Evolutionary conservation across 2,113 vertebrate genomes (phyloP).

Genomic region (Mobula birostris): DNA sequence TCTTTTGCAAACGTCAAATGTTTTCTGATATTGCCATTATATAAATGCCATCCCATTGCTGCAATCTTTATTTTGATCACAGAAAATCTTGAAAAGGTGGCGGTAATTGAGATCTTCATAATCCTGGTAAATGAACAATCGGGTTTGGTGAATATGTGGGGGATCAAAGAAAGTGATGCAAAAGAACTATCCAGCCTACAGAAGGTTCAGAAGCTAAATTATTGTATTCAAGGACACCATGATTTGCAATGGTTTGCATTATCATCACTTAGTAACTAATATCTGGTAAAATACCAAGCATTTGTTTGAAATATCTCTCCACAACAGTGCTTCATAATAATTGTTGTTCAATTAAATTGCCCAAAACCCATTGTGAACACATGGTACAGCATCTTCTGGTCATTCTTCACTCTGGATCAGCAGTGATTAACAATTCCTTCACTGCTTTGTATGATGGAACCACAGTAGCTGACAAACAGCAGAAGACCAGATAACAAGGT

Average conservation of each 20-base stretch:
- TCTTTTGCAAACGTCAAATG: constrained; percentile 76
- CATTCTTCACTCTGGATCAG: not conserved
- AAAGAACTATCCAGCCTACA: not conserved
- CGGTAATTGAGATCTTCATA: not conserved
- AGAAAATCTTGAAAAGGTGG: not conserved
- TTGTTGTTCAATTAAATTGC: not conserved
- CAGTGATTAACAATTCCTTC: not conserved
- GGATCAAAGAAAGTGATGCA: not conserved
- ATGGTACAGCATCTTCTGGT: not conserved
- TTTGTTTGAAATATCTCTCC: not conserved
- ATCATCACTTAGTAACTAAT: not conserved
- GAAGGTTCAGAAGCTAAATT: not conserved
- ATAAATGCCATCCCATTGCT: not conserved
- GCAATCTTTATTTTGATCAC: not conserved
- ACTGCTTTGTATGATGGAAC: not conserved
- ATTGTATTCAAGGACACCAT: not conserved
- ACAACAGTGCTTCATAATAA: not conserved
- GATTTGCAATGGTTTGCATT: not conserved
- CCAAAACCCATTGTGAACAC: not conserved
- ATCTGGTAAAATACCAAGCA: not conserved
- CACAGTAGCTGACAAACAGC: not conserved
- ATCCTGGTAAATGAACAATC: not conserved
- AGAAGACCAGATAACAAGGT: not conserved
- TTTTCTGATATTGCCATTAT: constrained; percentile 54
- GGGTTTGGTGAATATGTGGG: not conserved